Conservation (phyloP, 1,140 invertebrate genomes). For the Fopius arisanus region DNA sequence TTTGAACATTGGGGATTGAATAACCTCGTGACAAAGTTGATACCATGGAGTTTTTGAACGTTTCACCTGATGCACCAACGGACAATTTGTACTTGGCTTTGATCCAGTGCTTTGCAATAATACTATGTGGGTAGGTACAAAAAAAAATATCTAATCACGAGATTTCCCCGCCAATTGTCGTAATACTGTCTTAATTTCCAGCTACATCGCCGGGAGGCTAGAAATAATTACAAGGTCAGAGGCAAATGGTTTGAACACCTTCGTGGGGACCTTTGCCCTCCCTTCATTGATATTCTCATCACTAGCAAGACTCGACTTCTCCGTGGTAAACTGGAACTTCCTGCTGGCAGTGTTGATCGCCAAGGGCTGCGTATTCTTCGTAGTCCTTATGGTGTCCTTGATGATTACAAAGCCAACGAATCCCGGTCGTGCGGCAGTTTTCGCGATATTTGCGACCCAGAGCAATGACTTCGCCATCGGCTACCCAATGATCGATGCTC, state of each 20-base stretch:
- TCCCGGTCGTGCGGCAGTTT: constrained; percentile 85
- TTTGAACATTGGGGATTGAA: not conserved
- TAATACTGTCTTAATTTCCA: constrained; percentile 58
- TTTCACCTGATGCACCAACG: constrained; percentile 61
- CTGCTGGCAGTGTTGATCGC: constrained; percentile 84
- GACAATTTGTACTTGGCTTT: constrained; percentile 90
- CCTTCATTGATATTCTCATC: constrained; percentile 93
- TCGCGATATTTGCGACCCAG: constrained; percentile 95
- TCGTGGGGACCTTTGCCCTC: constrained; percentile 92
- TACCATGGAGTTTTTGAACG: constrained; percentile 21
- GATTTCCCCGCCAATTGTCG: not conserved
- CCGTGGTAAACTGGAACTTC: constrained; percentile 88
- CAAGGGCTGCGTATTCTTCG: constrained; percentile 86
- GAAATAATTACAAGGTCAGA: constrained; percentile 85
- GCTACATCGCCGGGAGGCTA: constrained; percentile 88
- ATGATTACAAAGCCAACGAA: constrained; percentile 82
- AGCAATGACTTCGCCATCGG: constrained; percentile 98
- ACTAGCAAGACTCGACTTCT: constrained; percentile 85
- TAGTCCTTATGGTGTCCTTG: constrained; percentile 81
- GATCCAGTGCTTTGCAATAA: constrained; percentile 90
- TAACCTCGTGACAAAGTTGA: not conserved
- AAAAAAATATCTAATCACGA: not conserved
- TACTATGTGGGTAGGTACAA: constrained; percentile 80
- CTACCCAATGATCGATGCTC: constrained; percentile 86
- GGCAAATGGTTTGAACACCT: constrained; percentile 90